Percentiles rank a stretch among this genome's conserved stretches.
Evolutionary conservation across 2,113 vertebrate species (phyloP).

Genomic region (Syngnathus scovelli): DNA sequence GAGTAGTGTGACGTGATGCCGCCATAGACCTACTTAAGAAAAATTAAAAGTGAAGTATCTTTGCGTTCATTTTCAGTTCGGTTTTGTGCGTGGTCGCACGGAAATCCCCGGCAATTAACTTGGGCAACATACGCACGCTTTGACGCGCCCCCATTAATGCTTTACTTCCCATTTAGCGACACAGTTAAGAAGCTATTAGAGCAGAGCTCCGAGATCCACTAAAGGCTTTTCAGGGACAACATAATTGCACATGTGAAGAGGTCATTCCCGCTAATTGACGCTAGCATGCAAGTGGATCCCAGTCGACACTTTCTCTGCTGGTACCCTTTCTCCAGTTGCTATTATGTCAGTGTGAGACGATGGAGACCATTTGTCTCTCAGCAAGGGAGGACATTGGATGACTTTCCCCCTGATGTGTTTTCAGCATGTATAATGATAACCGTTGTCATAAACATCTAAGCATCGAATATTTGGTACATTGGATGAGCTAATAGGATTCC

Average conservation of each 20-base stretch:
- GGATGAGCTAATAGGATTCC: slow-evolving; percentile 48
- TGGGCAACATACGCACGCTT: background rate
- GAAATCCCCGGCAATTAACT: background rate
- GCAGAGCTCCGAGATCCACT: slow-evolving; percentile 28
- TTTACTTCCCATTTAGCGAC: slow-evolving; percentile 18
- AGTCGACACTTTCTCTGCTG: slow-evolving; percentile 16
- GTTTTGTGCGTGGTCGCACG: background rate
- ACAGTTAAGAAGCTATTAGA: slow-evolving; percentile 27
- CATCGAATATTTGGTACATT: slow-evolving; percentile 41
- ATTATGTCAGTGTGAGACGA: slow-evolving; percentile 32
- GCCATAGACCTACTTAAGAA: too few relatives aligned
- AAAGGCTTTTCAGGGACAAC: slow-evolving; percentile 31
- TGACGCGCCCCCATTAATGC: slow-evolving; percentile 12
- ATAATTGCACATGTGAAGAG: slow-evolving; percentile 37
- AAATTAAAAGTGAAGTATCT: too few relatives aligned
- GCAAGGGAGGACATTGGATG: slow-evolving; percentile 39
- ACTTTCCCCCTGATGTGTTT: slow-evolving; percentile 30
- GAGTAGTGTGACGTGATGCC: too few relatives aligned
- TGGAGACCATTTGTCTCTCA: slow-evolving; percentile 57
- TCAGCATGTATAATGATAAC: slow-evolving; percentile 34
- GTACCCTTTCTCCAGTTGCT: slow-evolving; percentile 30
- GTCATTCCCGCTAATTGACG: slow-evolving; percentile 55
- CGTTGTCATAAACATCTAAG: slow-evolving; percentile 44
- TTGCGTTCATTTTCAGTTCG: too few relatives aligned
- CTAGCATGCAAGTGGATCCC: slow-evolving; percentile 29